Conservation (phyloP, 2,888 invertebrate genomes). For the Carpatolechia fugitivella region DNA sequence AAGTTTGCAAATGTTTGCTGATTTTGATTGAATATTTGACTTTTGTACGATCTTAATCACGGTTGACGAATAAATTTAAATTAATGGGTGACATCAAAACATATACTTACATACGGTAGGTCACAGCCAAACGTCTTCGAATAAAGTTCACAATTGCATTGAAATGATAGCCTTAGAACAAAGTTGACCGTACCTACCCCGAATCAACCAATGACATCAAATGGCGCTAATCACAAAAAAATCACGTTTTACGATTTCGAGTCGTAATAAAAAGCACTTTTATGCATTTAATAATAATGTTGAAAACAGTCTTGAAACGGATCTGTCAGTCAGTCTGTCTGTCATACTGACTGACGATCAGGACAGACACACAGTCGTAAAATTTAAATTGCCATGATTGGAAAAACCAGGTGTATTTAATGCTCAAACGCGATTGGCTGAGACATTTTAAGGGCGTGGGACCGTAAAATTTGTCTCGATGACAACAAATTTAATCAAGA, state of each 20-base stretch:
- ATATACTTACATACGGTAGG: neutral
- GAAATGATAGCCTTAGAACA: too few relatives aligned
- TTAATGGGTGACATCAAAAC: neutral
- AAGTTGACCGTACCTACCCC: neutral
- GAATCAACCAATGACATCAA: slow-evolving; percentile 4
- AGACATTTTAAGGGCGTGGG: neutral
- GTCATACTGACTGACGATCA: neutral
- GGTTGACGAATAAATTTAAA: neutral
- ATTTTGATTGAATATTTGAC: neutral
- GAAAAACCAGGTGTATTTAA: neutral
- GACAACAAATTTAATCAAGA: neutral
- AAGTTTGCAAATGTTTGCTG: neutral
- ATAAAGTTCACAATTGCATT: too few relatives aligned
- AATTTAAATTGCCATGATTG: neutral
- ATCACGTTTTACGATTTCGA: neutral
- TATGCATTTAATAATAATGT: neutral
- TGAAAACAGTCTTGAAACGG: neutral
- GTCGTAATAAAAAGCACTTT: slow-evolving; percentile 7
- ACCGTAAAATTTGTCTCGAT: neutral
- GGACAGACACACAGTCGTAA: neutral
- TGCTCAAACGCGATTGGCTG: neutral
- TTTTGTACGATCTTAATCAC: neutral
- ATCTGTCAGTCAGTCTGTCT: neutral
- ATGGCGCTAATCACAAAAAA: slow-evolving; percentile 1
- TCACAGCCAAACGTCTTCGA: too few relatives aligned